These are phyloP conservation scores for Conchocele bisecta DNA, from an alignment of 2,888 invertebrate species.

Conservation along the genomic window DNA sequence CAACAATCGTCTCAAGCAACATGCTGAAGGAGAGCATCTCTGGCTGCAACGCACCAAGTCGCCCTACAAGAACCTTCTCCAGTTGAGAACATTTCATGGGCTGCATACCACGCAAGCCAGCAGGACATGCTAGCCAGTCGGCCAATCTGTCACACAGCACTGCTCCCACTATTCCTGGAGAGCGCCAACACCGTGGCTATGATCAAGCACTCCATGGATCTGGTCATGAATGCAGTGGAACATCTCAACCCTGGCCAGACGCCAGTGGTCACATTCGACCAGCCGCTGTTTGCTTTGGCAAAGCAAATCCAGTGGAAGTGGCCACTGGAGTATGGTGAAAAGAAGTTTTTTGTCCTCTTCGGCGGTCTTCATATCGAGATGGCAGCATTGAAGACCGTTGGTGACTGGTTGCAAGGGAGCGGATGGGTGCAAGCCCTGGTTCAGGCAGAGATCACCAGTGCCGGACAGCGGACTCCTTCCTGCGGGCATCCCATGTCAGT, in stretches of 20 bases:
- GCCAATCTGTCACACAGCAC: too few relatives aligned
- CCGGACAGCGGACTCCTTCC: conserved; percentile 63
- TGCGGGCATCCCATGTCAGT: conserved; percentile 45
- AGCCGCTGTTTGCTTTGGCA: conserved; percentile 66
- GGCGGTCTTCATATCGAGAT: conserved; percentile 76
- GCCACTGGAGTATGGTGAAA: conserved; percentile 69
- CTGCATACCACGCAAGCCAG: conserved; percentile 36
- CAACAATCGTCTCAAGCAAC: too few relatives aligned
- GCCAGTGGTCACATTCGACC: conserved; percentile 68
- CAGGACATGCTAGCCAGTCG: too few relatives aligned
- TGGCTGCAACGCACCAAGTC: too few relatives aligned
- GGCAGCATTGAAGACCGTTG: too few relatives aligned
- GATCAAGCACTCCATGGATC: conserved; percentile 61
- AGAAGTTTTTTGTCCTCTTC: conserved; percentile 67
- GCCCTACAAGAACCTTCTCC: too few relatives aligned
- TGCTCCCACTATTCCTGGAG: conserved; percentile 62
- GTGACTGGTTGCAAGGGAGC: conserved; percentile 60
- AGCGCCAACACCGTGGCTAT: conserved; percentile 57
- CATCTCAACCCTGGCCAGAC: conserved; percentile 68
- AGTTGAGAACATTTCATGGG: conserved; percentile 23
- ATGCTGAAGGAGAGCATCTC: too few relatives aligned
- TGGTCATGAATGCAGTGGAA: conserved; percentile 24
- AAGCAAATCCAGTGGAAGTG: conserved; percentile 72
- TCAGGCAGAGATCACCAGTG: conserved; percentile 61
- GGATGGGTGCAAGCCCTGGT: conserved; percentile 65